Evolutionary conservation across 2,888 invertebrate genomes (phyloP).

Genomic region (Pycnomerus fuliginosus): DNA sequence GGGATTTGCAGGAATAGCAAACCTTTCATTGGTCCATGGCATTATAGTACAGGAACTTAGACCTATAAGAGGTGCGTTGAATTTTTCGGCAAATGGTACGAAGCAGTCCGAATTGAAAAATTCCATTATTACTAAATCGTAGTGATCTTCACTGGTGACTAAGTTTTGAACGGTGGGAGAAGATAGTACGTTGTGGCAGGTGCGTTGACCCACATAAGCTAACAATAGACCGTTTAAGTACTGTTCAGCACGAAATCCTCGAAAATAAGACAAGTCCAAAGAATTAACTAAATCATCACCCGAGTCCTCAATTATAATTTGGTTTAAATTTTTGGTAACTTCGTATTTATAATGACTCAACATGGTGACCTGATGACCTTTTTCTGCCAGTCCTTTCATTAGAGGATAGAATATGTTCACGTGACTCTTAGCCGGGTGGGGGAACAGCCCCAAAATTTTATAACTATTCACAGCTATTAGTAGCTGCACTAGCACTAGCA

Average conservation of each 20-base stretch:
- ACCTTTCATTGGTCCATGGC: constrained; percentile 54
- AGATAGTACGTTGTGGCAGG: constrained; percentile 23
- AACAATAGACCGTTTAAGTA: constrained; percentile 13
- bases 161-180: constrained; percentile 47
- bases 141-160: constrained; percentile 55
- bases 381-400: constrained; percentile 59
- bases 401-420: constrained; percentile 65
- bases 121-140: constrained; percentile 69
- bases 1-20: constrained; percentile 56
- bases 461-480: constrained; percentile 32
- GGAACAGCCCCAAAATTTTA: constrained; percentile 66
- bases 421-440: constrained; percentile 70
- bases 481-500: neutral
- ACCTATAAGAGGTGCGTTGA: constrained; percentile 57
- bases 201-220: constrained; percentile 7
- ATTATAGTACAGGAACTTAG: constrained; percentile 56
- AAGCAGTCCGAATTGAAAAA: constrained; percentile 73
- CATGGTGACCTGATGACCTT: constrained; percentile 69
- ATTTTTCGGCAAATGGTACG: constrained; percentile 63
- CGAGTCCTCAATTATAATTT: constrained; percentile 52
- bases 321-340: constrained; percentile 59
- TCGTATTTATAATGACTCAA: constrained; percentile 64
- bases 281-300: constrained; percentile 7
- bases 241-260: constrained; percentile 14
- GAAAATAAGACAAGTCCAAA: constrained; percentile 9